phyloP scores from a whole-genome alignment of 1,140 invertebrate species.

The Bombyx mandarina region DNA sequence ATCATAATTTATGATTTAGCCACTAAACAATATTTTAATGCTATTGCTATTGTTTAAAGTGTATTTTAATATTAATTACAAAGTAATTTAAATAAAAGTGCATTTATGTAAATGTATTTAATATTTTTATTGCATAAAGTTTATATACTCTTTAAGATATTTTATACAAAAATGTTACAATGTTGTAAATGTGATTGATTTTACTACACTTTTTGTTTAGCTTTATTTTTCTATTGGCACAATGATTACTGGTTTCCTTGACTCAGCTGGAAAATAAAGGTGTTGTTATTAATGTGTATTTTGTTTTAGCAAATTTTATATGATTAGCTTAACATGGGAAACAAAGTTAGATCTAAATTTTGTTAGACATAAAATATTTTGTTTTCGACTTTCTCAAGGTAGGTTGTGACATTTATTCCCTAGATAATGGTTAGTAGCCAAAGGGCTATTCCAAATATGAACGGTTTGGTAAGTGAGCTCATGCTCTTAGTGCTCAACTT shows the following conservation, averaged over 20 bases:
- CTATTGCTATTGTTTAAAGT: not conserved
- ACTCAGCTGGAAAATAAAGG: conserved; percentile 1
- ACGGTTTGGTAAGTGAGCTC: too few relatives aligned
- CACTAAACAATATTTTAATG: too few relatives aligned
- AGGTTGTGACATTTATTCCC: not conserved
- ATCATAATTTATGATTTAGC: too few relatives aligned
- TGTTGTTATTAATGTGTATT: not conserved
- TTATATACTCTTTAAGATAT: too few relatives aligned
- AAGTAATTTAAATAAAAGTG: too few relatives aligned
- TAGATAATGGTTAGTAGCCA: too few relatives aligned
- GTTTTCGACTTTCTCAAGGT: not conserved
- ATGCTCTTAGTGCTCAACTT: too few relatives aligned
- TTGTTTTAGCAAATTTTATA: not conserved
- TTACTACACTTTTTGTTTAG: conserved; percentile 7
- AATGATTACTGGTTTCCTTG: conserved; percentile 25
- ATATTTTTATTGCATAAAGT: too few relatives aligned
- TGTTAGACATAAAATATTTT: not conserved
- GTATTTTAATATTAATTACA: not conserved
- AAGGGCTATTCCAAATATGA: too few relatives aligned
- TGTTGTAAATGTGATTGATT: conserved; percentile 3
- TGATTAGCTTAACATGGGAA: too few relatives aligned
- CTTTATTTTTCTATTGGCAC: conserved; percentile 33
- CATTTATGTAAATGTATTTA: too few relatives aligned
- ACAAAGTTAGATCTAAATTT: too few relatives aligned
- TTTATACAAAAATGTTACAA: not conserved